These are phyloP conservation scores for Antheraea assamensis DNA, from an alignment of 2,888 invertebrate species.

Conservation along the genomic window DNA sequence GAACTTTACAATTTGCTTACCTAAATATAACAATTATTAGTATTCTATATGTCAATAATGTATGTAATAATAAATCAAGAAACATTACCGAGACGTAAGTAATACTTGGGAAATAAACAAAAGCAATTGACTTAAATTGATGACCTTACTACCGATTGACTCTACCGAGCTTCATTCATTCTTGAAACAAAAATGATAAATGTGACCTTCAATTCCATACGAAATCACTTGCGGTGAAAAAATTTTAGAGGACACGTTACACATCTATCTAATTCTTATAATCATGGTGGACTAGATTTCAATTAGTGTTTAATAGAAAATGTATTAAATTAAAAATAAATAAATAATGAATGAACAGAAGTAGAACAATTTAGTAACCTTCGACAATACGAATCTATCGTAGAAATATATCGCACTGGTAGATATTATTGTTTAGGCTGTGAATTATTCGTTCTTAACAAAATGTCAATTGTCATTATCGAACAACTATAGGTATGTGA, in stretches of 20 bases:
- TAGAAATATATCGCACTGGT: too few relatives aligned
- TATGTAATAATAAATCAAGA: neutral
- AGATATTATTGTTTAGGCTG: too few relatives aligned
- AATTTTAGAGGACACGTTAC: neutral
- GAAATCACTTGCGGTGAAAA: neutral
- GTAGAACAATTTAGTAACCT: too few relatives aligned
- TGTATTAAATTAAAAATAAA: neutral
- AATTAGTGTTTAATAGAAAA: neutral
- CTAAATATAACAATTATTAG: neutral
- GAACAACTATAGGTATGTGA: too few relatives aligned
- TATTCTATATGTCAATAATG: neutral
- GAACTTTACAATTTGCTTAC: too few relatives aligned
- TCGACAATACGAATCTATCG: too few relatives aligned
- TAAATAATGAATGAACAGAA: too few relatives aligned
- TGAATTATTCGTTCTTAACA: too few relatives aligned
- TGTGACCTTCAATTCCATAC: conserved; percentile 32
- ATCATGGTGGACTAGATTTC: neutral
- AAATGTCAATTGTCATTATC: too few relatives aligned
- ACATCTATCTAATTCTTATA: neutral
- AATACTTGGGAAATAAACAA: conserved; percentile 29
- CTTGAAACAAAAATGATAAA: conserved; percentile 37
- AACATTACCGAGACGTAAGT: neutral
- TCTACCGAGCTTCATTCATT: conserved; percentile 36
- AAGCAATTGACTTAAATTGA: conserved; percentile 60
- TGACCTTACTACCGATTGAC: conserved; percentile 58